Evolutionary conservation across 2,888 invertebrate species (phyloP).

Genomic region (Macrosoma leucophasiata): DNA sequence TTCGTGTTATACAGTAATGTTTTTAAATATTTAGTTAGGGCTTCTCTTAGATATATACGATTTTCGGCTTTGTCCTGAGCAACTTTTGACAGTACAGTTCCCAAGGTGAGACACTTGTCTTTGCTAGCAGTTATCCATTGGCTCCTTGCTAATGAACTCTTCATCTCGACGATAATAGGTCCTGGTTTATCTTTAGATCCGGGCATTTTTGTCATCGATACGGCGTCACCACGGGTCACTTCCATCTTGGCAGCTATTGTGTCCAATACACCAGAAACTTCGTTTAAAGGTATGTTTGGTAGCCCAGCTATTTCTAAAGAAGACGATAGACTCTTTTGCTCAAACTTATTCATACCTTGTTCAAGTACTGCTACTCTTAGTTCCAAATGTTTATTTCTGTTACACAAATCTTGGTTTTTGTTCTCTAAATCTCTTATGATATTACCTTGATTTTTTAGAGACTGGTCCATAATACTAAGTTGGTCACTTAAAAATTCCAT

Average conservation of each 20-base stretch:
- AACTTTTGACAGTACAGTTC: conserved; percentile 16
- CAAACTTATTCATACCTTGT: conserved; percentile 15
- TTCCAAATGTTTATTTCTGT: conserved; percentile 26
- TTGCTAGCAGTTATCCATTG: conserved; percentile 25
- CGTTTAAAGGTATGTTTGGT: conserved; percentile 10
- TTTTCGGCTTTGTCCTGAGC: conserved; percentile 18
- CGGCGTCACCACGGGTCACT: conserved; percentile 13
- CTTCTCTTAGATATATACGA: conserved; percentile 21
- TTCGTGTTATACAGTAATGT: conserved; percentile 23
- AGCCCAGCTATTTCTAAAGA: conserved; percentile 18
- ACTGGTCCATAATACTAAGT: conserved; percentile 19
- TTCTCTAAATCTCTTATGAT: conserved; percentile 20
- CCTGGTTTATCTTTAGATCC: conserved; percentile 23
- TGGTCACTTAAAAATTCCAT: conserved; percentile 22
- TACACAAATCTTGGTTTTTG: conserved; percentile 24
- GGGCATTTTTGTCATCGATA: conserved; percentile 12
- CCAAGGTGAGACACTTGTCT: conserved; percentile 21
- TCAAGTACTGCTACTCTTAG: conserved; percentile 19
- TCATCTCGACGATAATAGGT: conserved; percentile 23
- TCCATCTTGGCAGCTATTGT: conserved; percentile 20
- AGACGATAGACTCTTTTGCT: conserved; percentile 18
- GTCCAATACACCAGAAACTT: conserved; percentile 11
- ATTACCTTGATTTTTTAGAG: conserved; percentile 20
- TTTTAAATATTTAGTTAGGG: conserved; percentile 23
- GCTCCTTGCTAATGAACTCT: conserved; percentile 14